A percentile compares a stretch with the other conserved stretches of the same genome.
Evolutionary conservation across 2,797 vertebrate genomes (phyloP).

Genomic region (Scolopax rusticola): DNA sequence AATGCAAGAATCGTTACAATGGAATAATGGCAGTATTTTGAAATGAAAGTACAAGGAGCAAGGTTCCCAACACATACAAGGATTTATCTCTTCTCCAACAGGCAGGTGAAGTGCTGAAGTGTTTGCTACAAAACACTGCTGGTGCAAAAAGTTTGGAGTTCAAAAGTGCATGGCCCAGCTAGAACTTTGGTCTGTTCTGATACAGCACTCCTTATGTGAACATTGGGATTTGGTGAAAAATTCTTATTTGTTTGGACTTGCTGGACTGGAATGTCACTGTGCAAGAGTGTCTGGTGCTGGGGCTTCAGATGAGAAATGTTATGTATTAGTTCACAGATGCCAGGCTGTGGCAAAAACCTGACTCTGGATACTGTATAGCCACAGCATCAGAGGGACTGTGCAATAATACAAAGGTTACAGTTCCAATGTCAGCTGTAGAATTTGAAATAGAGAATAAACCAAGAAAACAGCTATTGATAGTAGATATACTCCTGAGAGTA

Average conservation of each 20-base stretch:
- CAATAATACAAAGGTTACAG: not conserved
- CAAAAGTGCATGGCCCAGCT: not conserved
- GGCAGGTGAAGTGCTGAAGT: not conserved
- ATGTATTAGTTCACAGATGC: not conserved
- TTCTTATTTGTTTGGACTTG: not conserved
- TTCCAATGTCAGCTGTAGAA: not conserved
- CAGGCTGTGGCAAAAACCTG: not conserved
- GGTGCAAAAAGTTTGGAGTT: not conserved
- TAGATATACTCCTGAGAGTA: slow-evolving; percentile 4
- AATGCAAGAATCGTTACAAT: not conserved
- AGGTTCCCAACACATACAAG: not conserved
- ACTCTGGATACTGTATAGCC: not conserved
- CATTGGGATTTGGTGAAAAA: not conserved
- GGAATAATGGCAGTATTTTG: not conserved
- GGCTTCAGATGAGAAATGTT: not conserved
- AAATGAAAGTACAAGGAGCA: not conserved
- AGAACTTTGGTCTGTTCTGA: not conserved
- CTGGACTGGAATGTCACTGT: not conserved
- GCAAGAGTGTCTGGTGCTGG: not conserved
- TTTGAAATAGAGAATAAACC: not conserved
- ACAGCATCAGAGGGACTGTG: not conserved
- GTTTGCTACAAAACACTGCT: not conserved
- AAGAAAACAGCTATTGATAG: not conserved
- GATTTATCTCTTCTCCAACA: not conserved
- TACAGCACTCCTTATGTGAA: not conserved